phyloP scores from a whole-genome alignment of 2,888 invertebrate genomes.

The Embidobia sp. region DNA sequence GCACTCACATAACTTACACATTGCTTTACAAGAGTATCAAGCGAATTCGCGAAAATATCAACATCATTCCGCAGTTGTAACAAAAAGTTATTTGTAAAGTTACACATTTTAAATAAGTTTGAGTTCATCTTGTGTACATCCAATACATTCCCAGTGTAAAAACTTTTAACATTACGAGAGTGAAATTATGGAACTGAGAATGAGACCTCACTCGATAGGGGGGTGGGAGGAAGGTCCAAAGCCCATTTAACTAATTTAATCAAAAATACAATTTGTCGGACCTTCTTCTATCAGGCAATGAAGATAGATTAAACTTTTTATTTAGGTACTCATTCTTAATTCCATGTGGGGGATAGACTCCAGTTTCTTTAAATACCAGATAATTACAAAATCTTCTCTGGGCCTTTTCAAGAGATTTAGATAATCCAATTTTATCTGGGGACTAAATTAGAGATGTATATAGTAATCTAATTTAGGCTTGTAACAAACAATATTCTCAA shows the following conservation, averaged over 20 bases:
- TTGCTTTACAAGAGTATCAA: too few relatives aligned
- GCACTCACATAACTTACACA: too few relatives aligned
- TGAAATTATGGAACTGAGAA: background rate
- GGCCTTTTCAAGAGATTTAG: background rate
- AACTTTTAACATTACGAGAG: too few relatives aligned
- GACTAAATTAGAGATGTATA: slow-evolving; percentile 8
- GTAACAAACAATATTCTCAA: background rate
- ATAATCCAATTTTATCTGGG: background rate
- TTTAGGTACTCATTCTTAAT: background rate
- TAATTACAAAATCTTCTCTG: slow-evolving; percentile 13
- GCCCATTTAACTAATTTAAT: slow-evolving; percentile 10
- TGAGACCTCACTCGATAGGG: too few relatives aligned
- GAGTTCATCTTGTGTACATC: too few relatives aligned
- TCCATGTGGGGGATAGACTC: slow-evolving; percentile 1
- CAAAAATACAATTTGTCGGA: background rate
- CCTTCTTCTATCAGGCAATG: background rate
- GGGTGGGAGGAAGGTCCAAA: too few relatives aligned
- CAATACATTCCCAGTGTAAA: too few relatives aligned
- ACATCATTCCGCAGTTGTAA: too few relatives aligned
- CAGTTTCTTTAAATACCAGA: background rate
- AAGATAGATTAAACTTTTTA: background rate
- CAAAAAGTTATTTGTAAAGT: too few relatives aligned
- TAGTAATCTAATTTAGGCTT: background rate
- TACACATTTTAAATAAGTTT: too few relatives aligned
- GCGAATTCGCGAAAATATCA: too few relatives aligned